Percentiles rank a stretch among this genome's conserved stretches.
These are phyloP conservation scores for Nemotelus pantherinus DNA, from an alignment of 2,888 invertebrate genomes.

Conservation along the genomic window DNA sequence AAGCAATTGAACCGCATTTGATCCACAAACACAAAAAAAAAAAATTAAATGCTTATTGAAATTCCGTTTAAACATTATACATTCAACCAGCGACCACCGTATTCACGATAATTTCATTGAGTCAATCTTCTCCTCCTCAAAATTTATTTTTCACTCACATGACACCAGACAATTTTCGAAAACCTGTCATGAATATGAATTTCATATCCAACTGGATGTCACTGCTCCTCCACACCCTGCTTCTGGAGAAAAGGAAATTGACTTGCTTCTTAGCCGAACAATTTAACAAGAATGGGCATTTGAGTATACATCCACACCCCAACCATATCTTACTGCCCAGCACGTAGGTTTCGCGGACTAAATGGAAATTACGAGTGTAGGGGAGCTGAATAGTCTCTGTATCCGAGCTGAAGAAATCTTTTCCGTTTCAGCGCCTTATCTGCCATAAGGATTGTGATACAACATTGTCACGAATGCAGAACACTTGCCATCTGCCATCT, in stretches of 20 bases:
- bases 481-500: no score
- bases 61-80: no score
- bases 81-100: no score
- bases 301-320: background rate
- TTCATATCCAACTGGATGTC: slow-evolving; percentile 7
- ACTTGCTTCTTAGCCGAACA: slow-evolving; percentile 25
- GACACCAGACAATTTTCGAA: slow-evolving; percentile 17
- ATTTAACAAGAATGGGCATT: background rate
- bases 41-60: no score
- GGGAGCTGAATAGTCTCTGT: no score
- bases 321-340: background rate
- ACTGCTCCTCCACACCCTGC: background rate
- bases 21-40: no score
- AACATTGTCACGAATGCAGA: background rate
- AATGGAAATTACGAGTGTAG: no score
- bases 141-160: background rate
- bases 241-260: slow-evolving; percentile 3
- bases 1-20: no score
- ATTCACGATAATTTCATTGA: no score
- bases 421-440: background rate
- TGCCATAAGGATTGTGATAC: background rate
- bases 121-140: no score
- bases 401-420: background rate
- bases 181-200: slow-evolving; percentile 31
- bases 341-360: background rate